These are phyloP conservation scores for Vombatus ursinus DNA, from an alignment of 2,113 vertebrate species.

Conservation along the genomic window DNA sequence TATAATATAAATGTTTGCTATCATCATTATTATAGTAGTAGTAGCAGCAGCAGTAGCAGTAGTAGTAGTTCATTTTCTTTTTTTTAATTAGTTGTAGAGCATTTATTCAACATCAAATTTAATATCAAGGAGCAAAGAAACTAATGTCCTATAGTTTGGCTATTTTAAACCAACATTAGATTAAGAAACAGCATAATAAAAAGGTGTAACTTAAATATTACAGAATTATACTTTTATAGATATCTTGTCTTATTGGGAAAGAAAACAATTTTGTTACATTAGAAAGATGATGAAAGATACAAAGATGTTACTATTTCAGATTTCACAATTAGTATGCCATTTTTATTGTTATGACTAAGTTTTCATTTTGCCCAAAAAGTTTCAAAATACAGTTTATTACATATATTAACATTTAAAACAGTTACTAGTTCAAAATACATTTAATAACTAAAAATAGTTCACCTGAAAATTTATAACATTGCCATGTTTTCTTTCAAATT, in stretches of 20 bases:
- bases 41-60: no score
- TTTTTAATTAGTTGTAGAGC: conserved; percentile 31
- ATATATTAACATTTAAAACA: conserved; percentile 82
- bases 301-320: conserved; percentile 76
- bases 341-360: conserved; percentile 78
- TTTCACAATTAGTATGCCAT: conserved; percentile 84
- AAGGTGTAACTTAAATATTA: conserved; percentile 56
- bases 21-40: no score
- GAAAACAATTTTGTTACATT: conserved; percentile 86
- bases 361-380: conserved; percentile 74
- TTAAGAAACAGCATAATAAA: conserved; percentile 26
- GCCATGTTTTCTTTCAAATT: conserved; percentile 70
- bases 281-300: conserved; percentile 88
- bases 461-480: conserved; percentile 84
- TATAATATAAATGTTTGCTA: no score
- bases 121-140: background rate
- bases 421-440: conserved; percentile 75
- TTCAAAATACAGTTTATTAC: conserved; percentile 80
- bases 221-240: conserved; percentile 75
- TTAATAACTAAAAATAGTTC: conserved; percentile 73
- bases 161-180: no score
- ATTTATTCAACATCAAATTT: conserved; percentile 65
- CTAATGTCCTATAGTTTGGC: no score
- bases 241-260: conserved; percentile 81
- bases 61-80: no score